phyloP scores from a whole-genome alignment of 2,113 vertebrate genomes.

The Fukomys damarensis region DNA sequence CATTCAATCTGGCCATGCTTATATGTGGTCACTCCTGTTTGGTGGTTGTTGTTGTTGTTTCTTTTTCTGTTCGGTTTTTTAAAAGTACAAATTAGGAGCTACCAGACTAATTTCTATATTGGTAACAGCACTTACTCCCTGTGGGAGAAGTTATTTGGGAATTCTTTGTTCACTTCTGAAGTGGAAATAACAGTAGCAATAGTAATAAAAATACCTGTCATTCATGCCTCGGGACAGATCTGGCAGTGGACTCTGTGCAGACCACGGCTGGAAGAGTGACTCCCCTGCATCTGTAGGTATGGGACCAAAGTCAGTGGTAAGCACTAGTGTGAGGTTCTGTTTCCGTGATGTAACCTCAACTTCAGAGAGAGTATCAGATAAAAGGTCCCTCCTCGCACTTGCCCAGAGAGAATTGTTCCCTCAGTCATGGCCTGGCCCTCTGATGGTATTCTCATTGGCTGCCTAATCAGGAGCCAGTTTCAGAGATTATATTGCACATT shows the following conservation, averaged over 20 bases:
- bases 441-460: background rate
- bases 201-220: background rate
- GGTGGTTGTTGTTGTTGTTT: too few relatives aligned
- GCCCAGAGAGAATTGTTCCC: background rate
- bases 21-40: background rate
- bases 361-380: background rate
- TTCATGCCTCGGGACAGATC: background rate
- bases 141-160: background rate
- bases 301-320: background rate
- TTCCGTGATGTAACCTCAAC: background rate
- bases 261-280: background rate
- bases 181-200: background rate
- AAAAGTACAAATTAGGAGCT: background rate
- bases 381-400: background rate
- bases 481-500: background rate
- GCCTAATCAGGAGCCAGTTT: background rate
- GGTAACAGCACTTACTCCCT: background rate
- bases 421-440: background rate
- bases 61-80: background rate
- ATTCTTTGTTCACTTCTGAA: background rate
- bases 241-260: background rate
- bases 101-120: background rate
- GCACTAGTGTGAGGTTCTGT: background rate
- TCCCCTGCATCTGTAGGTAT: background rate
- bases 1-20: background rate